phyloP scores from a whole-genome alignment of 2,113 vertebrate genomes.

The Aix galericulata region DNA sequence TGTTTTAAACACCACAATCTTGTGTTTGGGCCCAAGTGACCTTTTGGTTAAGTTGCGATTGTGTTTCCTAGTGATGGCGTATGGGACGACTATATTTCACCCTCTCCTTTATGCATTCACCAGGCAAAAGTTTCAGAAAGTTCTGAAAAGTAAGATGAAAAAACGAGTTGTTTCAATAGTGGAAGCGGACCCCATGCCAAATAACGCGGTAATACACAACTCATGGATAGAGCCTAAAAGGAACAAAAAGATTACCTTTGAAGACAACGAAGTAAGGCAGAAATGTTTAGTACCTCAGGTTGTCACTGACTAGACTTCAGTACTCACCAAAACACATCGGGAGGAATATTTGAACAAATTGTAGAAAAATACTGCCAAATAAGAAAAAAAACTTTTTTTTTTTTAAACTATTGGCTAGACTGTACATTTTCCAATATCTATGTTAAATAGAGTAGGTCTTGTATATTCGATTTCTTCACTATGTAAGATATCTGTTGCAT shows the following conservation, averaged over 20 bases:
- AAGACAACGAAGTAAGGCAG: constrained; percentile 88
- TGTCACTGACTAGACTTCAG: constrained; percentile 78
- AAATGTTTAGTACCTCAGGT: constrained; percentile 93
- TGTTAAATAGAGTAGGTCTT: constrained; percentile 78
- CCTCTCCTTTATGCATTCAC: constrained; percentile 98
- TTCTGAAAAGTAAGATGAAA: constrained; percentile 99
- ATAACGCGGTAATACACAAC: constrained; percentile 96
- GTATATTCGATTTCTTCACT: constrained; percentile 79
- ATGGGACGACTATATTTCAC: constrained; percentile 98
- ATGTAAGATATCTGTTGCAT: constrained; percentile 82
- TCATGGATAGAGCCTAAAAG: constrained; percentile 98
- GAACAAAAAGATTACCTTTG: constrained; percentile 93
- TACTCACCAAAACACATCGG: constrained; percentile 71
- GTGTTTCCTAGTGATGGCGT: constrained; percentile 98
- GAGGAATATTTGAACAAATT: constrained; percentile 30
- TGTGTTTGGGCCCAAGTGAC: constrained; percentile 92
- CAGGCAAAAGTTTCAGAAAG: constrained; percentile 98
- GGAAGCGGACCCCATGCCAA: constrained; percentile 94
- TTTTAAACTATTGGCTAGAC: constrained; percentile 62
- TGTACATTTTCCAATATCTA: constrained; percentile 78
- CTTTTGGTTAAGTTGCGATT: constrained; percentile 92
- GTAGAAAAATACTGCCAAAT: constrained; percentile 80
- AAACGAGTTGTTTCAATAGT: constrained; percentile 97
- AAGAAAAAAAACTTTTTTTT: constrained; percentile 69
- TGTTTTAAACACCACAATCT: constrained; percentile 94